Base-by-base conservation (phyloP, 2,797 vertebrate species). In the Leucoraja ocellata region DNA sequence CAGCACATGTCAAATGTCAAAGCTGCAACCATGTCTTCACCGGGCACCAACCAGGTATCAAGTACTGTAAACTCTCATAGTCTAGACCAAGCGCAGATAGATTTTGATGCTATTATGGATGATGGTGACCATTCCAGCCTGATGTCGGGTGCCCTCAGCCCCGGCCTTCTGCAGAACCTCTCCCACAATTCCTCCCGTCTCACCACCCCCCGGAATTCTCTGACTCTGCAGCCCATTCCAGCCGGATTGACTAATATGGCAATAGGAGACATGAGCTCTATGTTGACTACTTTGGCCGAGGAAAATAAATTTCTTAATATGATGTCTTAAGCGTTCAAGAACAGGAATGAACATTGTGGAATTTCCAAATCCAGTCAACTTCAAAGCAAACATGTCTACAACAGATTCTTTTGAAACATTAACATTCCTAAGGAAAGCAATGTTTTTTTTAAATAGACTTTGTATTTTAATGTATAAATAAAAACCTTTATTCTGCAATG, bases 201-300 rank as follows among this genome's bases (percentile, higher is more conserved):
- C 94, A 99, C 98, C 0, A 99, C 98, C 90, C 99, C 99, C n/a
- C 98, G 98, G 93, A 99, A 98, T 96, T 99, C 98, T 79, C 96
- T 99, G 95, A 98, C 98, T 2, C 95, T 98, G 28, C 97, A 98
- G 9, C 98, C 98, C 6, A 96, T 99, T 94, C 98, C 98, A 0
- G 93, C 97, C 0, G 99, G 98, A 94, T 97, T 99, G 94, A 98
- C 98, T 96, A 99, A 99, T 96, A 99, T 99, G 99, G 99, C 99
- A 54, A 99, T 99, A 0, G 99, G 99, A 36, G 98, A 99, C 94
- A 99, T 99, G 99, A 99, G 97, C 96, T 99, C 99, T 93, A 98
- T 99, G 99, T 97, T 99, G 93, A 99, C 98, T 63, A 98, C 99
- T 7, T 95, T 99, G 95, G 99, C 98, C 0, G 98, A 99, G 95